Conservation (phyloP, 2,888 invertebrate genomes). For the Euproctis similis region DNA sequence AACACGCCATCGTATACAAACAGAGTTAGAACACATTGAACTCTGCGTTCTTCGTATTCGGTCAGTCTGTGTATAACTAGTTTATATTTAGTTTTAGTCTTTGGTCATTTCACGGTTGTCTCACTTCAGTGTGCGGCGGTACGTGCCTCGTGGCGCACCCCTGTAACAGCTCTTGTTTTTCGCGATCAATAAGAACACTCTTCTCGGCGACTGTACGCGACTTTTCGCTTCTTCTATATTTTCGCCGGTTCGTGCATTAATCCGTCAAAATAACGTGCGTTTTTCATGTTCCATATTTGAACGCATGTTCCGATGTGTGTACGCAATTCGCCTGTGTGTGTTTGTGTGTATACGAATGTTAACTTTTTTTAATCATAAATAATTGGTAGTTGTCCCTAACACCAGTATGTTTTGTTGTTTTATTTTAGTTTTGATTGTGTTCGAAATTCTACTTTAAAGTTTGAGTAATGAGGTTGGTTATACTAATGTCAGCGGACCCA, state of each 20-base stretch:
- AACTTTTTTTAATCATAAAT: no score
- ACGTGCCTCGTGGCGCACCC: conserved; percentile 47
- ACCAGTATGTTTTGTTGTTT: no score
- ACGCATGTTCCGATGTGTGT: conserved; percentile 18
- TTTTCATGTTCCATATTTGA: conserved; percentile 16
- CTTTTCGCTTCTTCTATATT: conserved; percentile 15
- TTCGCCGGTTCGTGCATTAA: conserved; percentile 14
- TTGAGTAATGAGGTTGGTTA: no score
- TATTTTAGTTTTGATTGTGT: no score
- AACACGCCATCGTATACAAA: no score
- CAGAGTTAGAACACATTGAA: no score
- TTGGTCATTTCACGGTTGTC: conserved; percentile 26
- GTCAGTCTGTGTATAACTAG: no score
- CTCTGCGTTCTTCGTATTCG: conserved; percentile 8
- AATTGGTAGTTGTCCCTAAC: no score
- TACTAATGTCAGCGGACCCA: no score
- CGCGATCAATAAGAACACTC: conserved; percentile 24
- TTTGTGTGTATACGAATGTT: conserved; percentile 11
- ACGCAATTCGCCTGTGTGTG: no score
- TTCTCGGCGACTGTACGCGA: conserved; percentile 24
- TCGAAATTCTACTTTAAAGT: no score
- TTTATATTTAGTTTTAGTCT: no score
- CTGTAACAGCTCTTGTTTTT: conserved; percentile 17
- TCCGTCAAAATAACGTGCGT: conserved; percentile 45
- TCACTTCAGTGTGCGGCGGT: conserved; percentile 55